A percentile compares a stretch with the other conserved stretches of the same genome.
Conservation (phyloP, 1,140 invertebrate genomes). For the Drosophila simulans region DNA sequence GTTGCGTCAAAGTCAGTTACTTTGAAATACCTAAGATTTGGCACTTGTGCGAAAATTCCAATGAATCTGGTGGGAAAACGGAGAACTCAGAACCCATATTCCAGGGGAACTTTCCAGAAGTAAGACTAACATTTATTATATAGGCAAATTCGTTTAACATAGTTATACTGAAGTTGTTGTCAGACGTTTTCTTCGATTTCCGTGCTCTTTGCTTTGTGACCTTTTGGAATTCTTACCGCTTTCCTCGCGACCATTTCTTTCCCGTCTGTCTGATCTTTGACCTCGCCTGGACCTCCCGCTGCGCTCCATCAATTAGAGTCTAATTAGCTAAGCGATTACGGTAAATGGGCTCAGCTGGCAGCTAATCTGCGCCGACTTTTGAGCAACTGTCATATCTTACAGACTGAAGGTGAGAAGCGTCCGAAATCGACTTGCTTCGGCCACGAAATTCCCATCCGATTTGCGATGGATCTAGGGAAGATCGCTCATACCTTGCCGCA, state of each 20-base stretch:
- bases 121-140: too few species aligned
- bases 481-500: slow-evolving; percentile 3
- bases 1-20: background rate
- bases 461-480: slow-evolving; percentile 12
- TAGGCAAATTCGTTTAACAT: too few species aligned
- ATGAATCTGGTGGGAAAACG: background rate
- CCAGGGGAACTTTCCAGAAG: background rate
- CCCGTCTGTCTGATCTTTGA: slow-evolving; percentile 31
- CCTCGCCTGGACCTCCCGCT: slow-evolving; percentile 59
- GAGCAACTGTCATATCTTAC: slow-evolving; percentile 48
- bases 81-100: background rate
- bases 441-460: slow-evolving; percentile 14
- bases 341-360: slow-evolving; percentile 35
- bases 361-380: slow-evolving; percentile 33
- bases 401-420: slow-evolving; percentile 38
- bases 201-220: too few species aligned
- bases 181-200: too few species aligned
- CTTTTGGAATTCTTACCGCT: slow-evolving; percentile 5
- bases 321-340: slow-evolving; percentile 62
- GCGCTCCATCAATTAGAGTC: slow-evolving; percentile 64
- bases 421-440: slow-evolving; percentile 30
- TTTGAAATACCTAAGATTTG: slow-evolving; percentile 2
- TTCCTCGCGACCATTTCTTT: slow-evolving; percentile 29
- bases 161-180: too few species aligned
- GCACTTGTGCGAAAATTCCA: slow-evolving; percentile 3